phyloP scores from a whole-genome alignment of 2,888 invertebrate genomes.

The Cheilosia urbana region DNA sequence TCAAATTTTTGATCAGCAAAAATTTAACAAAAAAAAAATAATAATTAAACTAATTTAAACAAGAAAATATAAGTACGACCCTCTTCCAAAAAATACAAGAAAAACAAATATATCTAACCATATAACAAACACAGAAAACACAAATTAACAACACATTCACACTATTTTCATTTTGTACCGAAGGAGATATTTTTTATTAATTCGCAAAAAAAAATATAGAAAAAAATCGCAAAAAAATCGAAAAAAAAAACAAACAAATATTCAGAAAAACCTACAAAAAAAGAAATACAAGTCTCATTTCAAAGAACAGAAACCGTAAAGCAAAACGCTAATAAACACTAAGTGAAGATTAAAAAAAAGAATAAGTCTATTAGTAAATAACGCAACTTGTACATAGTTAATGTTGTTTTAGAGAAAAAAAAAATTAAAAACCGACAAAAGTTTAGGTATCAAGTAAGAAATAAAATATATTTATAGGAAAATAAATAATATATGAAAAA shows the following conservation, averaged over 20 bases:
- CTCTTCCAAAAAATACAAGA: slow-evolving; percentile 64
- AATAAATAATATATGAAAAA: slow-evolving; percentile 17
- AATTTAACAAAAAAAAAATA: slow-evolving; percentile 75
- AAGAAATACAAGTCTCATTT: slow-evolving; percentile 69
- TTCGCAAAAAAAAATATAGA: slow-evolving; percentile 56
- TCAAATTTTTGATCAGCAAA: slow-evolving; percentile 76
- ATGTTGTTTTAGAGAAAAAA: slow-evolving; percentile 12
- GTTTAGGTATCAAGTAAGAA: slow-evolving; percentile 52
- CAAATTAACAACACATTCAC: slow-evolving; percentile 64
- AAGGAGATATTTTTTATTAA: slow-evolving; percentile 69
- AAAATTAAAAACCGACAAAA: slow-evolving; percentile 21
- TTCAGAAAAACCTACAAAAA: slow-evolving; percentile 54
- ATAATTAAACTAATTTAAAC: slow-evolving; percentile 76
- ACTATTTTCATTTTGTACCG: slow-evolving; percentile 76
- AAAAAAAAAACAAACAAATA: slow-evolving; percentile 64
- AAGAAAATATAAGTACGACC: slow-evolving; percentile 77
- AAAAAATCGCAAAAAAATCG: slow-evolving; percentile 66
- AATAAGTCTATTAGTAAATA: slow-evolving; percentile 52
- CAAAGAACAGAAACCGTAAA: slow-evolving; percentile 67
- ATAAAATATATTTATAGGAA: slow-evolving; percentile 18
- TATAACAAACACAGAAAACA: slow-evolving; percentile 56
- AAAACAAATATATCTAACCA: slow-evolving; percentile 45
- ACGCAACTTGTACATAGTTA: slow-evolving; percentile 57
- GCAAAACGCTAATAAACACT: slow-evolving; percentile 48
- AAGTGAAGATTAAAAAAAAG: slow-evolving; percentile 54